phyloP scores from a whole-genome alignment of 2,113 vertebrate genomes.

The Colossoma macropomum region DNA sequence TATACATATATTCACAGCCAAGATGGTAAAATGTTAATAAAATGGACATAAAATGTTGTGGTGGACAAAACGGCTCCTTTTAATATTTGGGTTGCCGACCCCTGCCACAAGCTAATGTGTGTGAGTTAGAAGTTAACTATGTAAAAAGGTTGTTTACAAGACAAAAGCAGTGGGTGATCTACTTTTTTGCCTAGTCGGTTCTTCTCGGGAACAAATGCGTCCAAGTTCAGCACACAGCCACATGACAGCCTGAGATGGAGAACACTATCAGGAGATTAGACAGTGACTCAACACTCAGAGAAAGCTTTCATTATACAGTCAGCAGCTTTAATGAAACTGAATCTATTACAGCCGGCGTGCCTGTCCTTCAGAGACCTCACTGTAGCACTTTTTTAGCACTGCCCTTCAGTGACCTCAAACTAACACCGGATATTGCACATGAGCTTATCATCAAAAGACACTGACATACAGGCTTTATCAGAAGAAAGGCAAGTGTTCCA shows the following conservation, averaged over 20 bases:
- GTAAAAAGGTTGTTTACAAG: background rate
- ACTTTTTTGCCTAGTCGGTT: background rate
- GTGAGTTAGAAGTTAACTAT: background rate
- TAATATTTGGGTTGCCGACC: no score
- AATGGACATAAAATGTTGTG: no score
- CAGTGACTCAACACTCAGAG: constrained; percentile 6
- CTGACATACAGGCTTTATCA: no score
- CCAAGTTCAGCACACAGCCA: background rate
- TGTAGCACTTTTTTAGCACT: background rate
- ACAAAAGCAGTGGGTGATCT: background rate
- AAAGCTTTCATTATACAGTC: background rate
- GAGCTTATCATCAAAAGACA: background rate
- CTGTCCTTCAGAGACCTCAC: background rate
- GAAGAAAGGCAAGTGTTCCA: no score
- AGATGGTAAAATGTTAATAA: no score
- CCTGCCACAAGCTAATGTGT: no score
- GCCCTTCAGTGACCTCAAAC: background rate
- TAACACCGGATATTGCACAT: background rate
- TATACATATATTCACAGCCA: no score
- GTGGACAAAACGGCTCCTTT: no score
- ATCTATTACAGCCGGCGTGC: background rate
- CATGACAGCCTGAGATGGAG: background rate
- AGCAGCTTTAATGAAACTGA: background rate
- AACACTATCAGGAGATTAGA: background rate
- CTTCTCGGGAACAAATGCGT: background rate